Evolutionary conservation across 1,140 invertebrate genomes (phyloP), one percentile per base, ranked within the genome.

Genomic region (Pseudoatta argentina): DNA sequence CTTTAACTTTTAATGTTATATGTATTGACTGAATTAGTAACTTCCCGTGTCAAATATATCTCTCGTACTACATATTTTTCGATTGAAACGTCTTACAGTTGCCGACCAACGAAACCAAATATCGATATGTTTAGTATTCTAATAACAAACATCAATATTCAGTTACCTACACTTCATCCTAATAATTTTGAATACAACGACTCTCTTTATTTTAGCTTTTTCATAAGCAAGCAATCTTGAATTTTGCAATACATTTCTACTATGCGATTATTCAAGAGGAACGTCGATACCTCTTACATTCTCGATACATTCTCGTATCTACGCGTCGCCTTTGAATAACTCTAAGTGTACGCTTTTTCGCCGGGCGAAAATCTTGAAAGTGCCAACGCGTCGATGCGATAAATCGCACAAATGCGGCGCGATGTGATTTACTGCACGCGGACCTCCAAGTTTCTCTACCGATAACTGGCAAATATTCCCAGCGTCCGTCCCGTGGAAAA

Each of bases 361-460:
- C 21, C 3, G 16, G 44, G 39, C 24, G 67, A 73, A 82, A 82
- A 82, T 82, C 79, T 82, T 59, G 67, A 82, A 73, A 59, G 67
- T 73, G 79, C 67, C 67, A 82, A 61, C 69, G 79, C 79, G 69
- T 73, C 79, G 69, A 82, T 75, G 69, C 69, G 79, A 82, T 83
- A 83, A 73, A 83, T 83, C 79, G 79, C 55, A 39, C 67, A 44
- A 72, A 59, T 53, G 48, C 59, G 39, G 48, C 76, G 14, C 59
- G 27, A 71, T 55, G 67, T 82, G 79, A 82, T 82, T 82, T 73
- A 82, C 69, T 69, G 34, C 39, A 8, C 69, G 69, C 79, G 69
- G 44, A 64, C 69, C 79, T 24, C 7, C 79, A 61, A 83, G 39
- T 75, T 75, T 34, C 69, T 63, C n/a, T 3, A 27, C n/a, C 69